These are phyloP conservation scores for Empis stercorea DNA, from an alignment of 2,888 invertebrate species.

Conservation along the genomic window DNA sequence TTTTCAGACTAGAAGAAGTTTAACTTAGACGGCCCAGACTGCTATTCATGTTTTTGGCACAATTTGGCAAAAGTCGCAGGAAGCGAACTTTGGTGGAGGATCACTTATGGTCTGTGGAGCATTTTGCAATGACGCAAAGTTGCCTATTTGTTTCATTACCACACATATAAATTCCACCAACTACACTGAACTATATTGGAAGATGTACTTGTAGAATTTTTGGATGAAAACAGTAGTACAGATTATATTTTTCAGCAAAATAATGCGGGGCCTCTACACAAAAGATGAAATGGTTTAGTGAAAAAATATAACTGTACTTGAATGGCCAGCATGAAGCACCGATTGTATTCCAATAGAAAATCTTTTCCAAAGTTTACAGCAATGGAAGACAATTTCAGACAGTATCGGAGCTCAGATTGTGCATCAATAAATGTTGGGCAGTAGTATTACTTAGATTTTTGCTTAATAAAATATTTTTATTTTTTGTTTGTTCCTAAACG, in stretches of 20 bases:
- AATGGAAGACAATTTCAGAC: background rate
- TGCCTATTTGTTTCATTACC: background rate
- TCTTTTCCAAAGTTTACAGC: slow-evolving; percentile 1
- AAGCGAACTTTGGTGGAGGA: too few species aligned
- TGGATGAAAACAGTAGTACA: background rate
- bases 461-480: too few species aligned
- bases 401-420: too few species aligned
- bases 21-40: slow-evolving; percentile 3
- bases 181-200: background rate
- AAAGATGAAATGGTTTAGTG: slow-evolving; percentile 3
- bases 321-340: slow-evolving; percentile 6
- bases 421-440: too few species aligned
- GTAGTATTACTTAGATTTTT: too few species aligned
- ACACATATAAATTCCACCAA: background rate
- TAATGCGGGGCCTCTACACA: slow-evolving; percentile 1
- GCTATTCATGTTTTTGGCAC: background rate
- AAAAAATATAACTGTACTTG: slow-evolving; percentile 4
- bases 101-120: background rate
- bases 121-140: background rate
- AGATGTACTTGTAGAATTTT: background rate
- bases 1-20: slow-evolving; percentile 5
- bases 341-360: slow-evolving; percentile 5
- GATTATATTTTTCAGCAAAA: slow-evolving; percentile 4
- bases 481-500: too few species aligned
- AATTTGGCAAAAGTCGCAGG: background rate